Evolutionary conservation across 64 coral and sea anemone genomes (phyloP).

Genomic region (Dendronephthya gigantea): DNA sequence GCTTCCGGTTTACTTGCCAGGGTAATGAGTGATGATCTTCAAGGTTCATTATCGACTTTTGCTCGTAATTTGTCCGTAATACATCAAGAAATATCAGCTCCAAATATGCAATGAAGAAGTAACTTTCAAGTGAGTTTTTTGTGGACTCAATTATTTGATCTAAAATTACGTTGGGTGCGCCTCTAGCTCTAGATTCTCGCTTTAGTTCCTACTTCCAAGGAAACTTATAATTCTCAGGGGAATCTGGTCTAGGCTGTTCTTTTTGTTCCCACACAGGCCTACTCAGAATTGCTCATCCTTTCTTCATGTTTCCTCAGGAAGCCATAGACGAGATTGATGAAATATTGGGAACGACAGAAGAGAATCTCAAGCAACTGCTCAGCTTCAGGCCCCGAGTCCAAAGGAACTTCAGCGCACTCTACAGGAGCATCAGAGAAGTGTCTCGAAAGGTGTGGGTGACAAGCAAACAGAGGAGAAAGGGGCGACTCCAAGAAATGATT

Average conservation of each 20-base stretch:
- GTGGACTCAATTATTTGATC: too few species aligned
- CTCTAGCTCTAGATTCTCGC: not conserved
- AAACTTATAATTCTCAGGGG: too few species aligned
- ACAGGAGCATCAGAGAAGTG: conserved; percentile 55
- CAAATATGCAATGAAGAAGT: conserved; percentile 97
- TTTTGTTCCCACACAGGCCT: too few species aligned
- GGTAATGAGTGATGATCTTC: conserved; percentile 97
- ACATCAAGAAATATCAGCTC: conserved; percentile 94
- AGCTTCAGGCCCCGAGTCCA: conserved; percentile 81
- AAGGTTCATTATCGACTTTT: conserved; percentile 90
- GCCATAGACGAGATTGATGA: conserved; percentile 86
- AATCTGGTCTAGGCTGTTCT: too few species aligned
- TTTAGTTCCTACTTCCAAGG: not conserved
- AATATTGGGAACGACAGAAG: conserved; percentile 79
- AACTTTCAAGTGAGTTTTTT: conserved; percentile 73
- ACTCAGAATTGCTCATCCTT: too few species aligned
- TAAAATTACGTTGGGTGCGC: too few species aligned
- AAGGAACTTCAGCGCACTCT: conserved; percentile 87
- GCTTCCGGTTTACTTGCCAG: conserved; percentile 34
- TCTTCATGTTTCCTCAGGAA: conserved; percentile 12
- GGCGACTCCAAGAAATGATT: not conserved
- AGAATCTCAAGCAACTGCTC: conserved; percentile 63
- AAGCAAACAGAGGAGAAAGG: not conserved
- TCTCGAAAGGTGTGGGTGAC: not conserved
- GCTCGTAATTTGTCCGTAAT: conserved; percentile 94